Base-by-base conservation (phyloP, 2,888 invertebrate genomes). In the Machimus atricapillus region DNA sequence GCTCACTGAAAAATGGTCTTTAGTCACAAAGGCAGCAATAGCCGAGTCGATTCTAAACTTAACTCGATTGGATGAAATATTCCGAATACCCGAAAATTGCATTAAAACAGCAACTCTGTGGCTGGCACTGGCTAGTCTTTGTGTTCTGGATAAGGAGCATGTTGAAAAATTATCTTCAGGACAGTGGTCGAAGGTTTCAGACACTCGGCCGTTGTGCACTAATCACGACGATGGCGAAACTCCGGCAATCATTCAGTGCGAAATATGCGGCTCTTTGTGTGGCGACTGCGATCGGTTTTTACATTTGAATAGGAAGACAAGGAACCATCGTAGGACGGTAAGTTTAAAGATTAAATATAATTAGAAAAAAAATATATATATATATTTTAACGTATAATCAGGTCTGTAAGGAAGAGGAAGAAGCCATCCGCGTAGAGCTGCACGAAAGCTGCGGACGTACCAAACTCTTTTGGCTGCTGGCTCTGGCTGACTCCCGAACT, bases 191-290 rank as follows among this genome's bases (percentile, higher is more conserved):
- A 95, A 95, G 90, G 90, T 92, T 2, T 92, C 92, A 1, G 94
- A 94, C 83, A 92, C 93, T 2, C 94, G 98, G 91, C 97, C 97
- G 8, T 95, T 96, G 89, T 99, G 99, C 93, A 96, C 95, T 83
- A 99, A 99, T 93, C 99, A 99, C 92, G 99, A 99, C 91, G 99
- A 99, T 91, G 97, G 97, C 0, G 95, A 96, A 91, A 99, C 98
- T 0, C 94, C 95, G 16, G 99, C 98, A 0, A 97, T 98, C 88
- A 97, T 99, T 88, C 97, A 98, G 90, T 99, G 99, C 92, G 96
- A 95, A 89, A 94, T 94, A 8, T 99, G 99, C 91, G 98, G 98
- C 27, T 96, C 98, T 88, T 94, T 99, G 46, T 99, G 99, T 92
- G 96, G 96, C 0, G 99, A 99, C 91, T 99, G 99, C 92, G 99